phyloP scores from a whole-genome alignment of 92 coral and sea anemone species.

The Diadumene lineata region DNA sequence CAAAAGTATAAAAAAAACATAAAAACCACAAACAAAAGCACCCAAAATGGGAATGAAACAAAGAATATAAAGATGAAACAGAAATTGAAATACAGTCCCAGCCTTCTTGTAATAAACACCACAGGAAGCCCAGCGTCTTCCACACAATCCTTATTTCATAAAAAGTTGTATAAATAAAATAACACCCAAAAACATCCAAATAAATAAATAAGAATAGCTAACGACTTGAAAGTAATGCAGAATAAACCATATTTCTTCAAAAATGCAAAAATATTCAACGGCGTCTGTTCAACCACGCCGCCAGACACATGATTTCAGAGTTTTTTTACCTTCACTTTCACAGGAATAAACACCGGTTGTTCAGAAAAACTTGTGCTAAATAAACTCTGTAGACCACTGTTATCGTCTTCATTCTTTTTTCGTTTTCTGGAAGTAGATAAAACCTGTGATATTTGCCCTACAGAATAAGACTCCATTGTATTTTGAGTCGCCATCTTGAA shows the following conservation, averaged over 20 bases:
- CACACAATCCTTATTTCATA: no score
- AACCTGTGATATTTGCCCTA: slow-evolving; percentile 82
- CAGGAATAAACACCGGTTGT: slow-evolving; percentile 71
- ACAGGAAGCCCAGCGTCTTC: not conserved
- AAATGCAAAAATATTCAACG: not conserved
- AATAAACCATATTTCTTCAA: not conserved
- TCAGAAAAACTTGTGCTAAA: slow-evolving; percentile 38
- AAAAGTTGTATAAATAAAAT: no score
- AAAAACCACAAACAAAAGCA: no score
- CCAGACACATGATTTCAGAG: no score
- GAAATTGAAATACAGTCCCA: no score
- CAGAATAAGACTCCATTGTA: slow-evolving; percentile 63
- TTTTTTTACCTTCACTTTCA: slow-evolving; percentile 1
- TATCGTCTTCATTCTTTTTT: slow-evolving; percentile 22
- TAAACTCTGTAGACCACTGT: slow-evolving; percentile 48
- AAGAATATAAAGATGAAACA: not conserved
- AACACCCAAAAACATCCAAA: no score
- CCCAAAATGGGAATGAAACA: no score
- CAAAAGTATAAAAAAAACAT: not conserved
- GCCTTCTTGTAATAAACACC: no score
- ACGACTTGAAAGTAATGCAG: no score
- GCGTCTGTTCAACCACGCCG: not conserved
- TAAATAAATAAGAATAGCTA: no score
- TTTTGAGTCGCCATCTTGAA: slow-evolving; percentile 77
- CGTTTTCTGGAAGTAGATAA: slow-evolving; percentile 32